phyloP scores from a whole-genome alignment of 2,888 invertebrate species.

The Conomelus anceps region DNA sequence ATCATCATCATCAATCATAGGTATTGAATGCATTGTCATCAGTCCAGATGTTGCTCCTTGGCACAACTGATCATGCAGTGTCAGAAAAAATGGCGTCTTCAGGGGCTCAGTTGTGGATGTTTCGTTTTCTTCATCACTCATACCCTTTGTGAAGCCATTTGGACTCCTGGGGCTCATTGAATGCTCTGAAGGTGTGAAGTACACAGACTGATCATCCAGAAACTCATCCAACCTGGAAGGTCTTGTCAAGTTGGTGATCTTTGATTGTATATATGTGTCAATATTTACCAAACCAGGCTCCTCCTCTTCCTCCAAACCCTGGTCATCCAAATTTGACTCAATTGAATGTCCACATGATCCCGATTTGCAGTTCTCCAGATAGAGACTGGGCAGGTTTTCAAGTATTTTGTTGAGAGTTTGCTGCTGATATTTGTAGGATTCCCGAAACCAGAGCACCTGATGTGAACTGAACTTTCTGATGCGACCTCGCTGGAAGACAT shows the following conservation, averaged over 20 bases:
- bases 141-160: neutral
- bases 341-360: conserved; percentile 72
- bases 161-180: conserved; percentile 42
- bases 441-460: conserved; percentile 79
- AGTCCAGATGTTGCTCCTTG: neutral
- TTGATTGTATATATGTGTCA: conserved; percentile 59
- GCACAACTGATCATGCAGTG: neutral
- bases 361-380: conserved; percentile 88
- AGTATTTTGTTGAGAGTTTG: conserved; percentile 89
- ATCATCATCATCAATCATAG: neutral
- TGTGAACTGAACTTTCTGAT: conserved; percentile 92
- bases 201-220: conserved; percentile 65
- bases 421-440: conserved; percentile 93
- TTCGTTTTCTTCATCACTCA: conserved; percentile 9
- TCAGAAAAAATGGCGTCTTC: neutral
- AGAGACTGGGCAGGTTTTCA: conserved; percentile 83
- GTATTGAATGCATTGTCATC: neutral
- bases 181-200: conserved; percentile 74
- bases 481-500: conserved; percentile 89
- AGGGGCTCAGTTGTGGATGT: neutral
- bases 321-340: conserved; percentile 53
- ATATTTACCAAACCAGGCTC: conserved; percentile 44
- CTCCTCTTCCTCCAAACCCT: conserved; percentile 49
- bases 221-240: conserved; percentile 33
- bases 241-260: conserved; percentile 37